Conservation (phyloP, 2,797 vertebrate genomes). For the Sciurus carolinensis region DNA sequence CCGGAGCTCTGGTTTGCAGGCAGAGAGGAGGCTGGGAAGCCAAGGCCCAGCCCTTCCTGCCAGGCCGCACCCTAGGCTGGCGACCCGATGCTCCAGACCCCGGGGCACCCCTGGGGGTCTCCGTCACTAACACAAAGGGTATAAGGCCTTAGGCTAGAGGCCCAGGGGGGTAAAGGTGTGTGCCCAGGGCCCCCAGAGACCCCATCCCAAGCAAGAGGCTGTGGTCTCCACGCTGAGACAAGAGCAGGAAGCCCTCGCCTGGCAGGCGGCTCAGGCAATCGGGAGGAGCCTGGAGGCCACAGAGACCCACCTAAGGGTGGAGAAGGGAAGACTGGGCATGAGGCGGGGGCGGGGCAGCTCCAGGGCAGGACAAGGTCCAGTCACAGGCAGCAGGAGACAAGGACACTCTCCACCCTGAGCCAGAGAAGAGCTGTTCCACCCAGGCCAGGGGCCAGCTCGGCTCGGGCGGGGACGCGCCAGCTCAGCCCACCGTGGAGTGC, state of each 20-base stretch:
- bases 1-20: background rate
- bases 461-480: background rate
- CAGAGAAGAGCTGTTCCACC: background rate
- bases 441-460: background rate
- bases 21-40: background rate
- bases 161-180: background rate
- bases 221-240: background rate
- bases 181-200: background rate
- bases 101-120: accelerated
- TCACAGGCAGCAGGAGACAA: background rate
- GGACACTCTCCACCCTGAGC: background rate
- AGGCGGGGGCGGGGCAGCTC: background rate
- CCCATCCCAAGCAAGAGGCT: background rate
- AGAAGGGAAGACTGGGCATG: background rate
- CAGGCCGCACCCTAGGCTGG: background rate
- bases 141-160: background rate
- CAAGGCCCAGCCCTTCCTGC: background rate
- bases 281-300: background rate
- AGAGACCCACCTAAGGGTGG: background rate
- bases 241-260: background rate
- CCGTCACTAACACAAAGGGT: background rate
- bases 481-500: accelerated
- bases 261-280: background rate
- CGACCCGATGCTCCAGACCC: too few relatives aligned
- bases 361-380: background rate